Conservation (phyloP, 2,888 invertebrate genomes). For the Lasius fuliginosus region DNA sequence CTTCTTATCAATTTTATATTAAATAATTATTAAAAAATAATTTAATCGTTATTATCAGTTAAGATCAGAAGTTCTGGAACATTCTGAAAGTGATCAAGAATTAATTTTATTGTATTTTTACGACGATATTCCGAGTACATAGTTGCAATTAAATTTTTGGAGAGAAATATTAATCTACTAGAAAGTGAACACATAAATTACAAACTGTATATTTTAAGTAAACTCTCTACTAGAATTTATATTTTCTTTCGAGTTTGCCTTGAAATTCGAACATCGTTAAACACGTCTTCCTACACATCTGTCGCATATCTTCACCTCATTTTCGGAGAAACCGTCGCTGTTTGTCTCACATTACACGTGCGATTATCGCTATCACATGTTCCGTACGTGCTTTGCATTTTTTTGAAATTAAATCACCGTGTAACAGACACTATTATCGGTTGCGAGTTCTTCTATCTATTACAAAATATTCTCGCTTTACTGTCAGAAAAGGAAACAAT, state of each 20-base stretch:
- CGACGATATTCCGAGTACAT: neutral
- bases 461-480: neutral
- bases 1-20: neutral
- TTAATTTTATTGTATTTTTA: neutral
- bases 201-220: neutral
- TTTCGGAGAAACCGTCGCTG: neutral
- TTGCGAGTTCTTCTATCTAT: neutral
- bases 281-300: neutral
- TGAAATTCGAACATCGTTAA: neutral
- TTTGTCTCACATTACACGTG: neutral
- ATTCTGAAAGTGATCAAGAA: neutral
- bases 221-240: neutral
- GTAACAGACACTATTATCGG: neutral
- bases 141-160: neutral
- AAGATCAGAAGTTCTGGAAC: neutral
- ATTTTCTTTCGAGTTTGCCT: neutral
- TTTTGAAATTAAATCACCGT: neutral
- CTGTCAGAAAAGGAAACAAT: neutral
- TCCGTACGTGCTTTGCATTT: constrained; percentile 3
- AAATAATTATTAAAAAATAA: neutral
- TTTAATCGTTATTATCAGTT: neutral
- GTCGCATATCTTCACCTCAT: constrained; percentile 20
- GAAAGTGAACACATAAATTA: neutral
- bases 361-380: constrained; percentile 4
- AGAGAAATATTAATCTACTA: neutral